Percentiles rank a stretch among this genome's conserved stretches.
Conservation (phyloP, 1,140 invertebrate genomes). For the Streblospio benedicti region DNA sequence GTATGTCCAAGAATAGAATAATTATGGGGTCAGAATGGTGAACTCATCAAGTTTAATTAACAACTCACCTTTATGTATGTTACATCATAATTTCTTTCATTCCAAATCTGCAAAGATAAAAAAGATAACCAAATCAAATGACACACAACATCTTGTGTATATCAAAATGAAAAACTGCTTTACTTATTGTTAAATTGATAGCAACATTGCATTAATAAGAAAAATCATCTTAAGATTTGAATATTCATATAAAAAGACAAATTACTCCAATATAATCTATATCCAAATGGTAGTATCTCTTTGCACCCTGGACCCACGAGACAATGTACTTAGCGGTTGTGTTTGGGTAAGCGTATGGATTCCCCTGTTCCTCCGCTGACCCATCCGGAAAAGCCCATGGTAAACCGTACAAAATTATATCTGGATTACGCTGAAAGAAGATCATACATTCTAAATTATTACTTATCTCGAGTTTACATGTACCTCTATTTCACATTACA, state of each 20-base stretch:
- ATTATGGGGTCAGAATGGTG: no score
- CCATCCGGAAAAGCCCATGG: conserved; percentile 24
- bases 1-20: no score
- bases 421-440: conserved; percentile 19
- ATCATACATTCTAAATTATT: conserved; percentile 39
- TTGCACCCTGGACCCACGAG: conserved; percentile 35
- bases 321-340: conserved; percentile 15
- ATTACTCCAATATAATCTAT: conserved; percentile 44
- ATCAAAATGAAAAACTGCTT: not conserved
- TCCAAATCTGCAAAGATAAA: conserved; percentile 21
- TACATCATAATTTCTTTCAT: conserved; percentile 14
- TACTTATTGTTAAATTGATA: not conserved
- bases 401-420: conserved; percentile 17
- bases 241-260: conserved; percentile 13
- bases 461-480: no score
- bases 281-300: conserved; percentile 35
- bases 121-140: not conserved
- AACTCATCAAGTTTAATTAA: no score
- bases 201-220: not conserved
- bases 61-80: conserved; percentile 11
- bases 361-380: conserved; percentile 11
- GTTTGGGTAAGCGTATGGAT: conserved; percentile 8
- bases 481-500: no score
- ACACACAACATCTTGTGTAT: not conserved
- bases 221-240: not conserved